Conservation (phyloP, 2,888 invertebrate genomes). For the Xestia xanthographa region DNA sequence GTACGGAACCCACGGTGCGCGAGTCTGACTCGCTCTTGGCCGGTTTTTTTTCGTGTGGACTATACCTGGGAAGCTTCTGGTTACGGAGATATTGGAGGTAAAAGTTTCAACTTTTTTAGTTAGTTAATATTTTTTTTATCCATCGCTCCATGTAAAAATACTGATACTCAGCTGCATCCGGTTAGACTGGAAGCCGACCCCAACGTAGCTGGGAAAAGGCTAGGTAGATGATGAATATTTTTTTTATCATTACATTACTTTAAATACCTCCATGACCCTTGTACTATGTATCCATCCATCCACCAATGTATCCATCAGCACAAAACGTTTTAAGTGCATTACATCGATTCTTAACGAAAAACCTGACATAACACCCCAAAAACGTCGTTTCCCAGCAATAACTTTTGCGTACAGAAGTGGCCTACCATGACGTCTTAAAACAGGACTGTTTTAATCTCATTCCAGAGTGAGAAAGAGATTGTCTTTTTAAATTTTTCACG, state of each 20-base stretch:
- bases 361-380: not conserved
- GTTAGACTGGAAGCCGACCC: too few species aligned
- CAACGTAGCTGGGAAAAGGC: too few species aligned
- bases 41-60: not conserved
- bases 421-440: too few species aligned
- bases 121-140: not conserved
- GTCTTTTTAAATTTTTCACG: too few species aligned
- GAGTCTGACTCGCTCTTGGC: too few species aligned
- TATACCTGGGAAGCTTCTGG: not conserved
- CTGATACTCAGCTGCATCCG: too few species aligned
- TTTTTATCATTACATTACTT: not conserved
- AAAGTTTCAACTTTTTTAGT: not conserved
- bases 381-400: not conserved
- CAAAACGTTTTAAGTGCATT: not conserved
- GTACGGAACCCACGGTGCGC: too few species aligned
- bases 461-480: too few species aligned
- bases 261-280: not conserved
- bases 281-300: too few species aligned
- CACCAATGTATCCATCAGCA: not conserved
- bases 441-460: too few species aligned
- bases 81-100: not conserved
- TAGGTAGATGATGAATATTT: too few species aligned
- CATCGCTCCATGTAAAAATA: too few species aligned
- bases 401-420: not conserved
- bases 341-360: not conserved